Base-by-base conservation (phyloP, 2,113 vertebrate genomes). In the Nothobranchius kuhntae region DNA sequence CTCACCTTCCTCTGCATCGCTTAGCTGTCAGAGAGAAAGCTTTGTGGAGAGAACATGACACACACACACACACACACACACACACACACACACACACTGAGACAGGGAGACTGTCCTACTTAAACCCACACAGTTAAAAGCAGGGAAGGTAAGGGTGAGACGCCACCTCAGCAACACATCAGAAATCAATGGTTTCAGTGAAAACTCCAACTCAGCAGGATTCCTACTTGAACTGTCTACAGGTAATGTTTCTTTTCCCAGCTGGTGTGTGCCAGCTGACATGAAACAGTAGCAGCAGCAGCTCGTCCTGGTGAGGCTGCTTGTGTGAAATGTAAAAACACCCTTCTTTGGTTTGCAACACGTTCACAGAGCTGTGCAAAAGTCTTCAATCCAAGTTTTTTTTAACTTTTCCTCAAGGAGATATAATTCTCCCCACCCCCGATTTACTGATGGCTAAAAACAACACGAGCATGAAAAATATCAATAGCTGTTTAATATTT, bases 241-340 rank as follows among this genome's bases (percentile, higher is more conserved):
- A n/a, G 52, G 51, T 65, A 62, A 75, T 14, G 79, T 62, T 74
- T 68, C 11, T 64, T 75, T 36, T 48, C 30, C 21, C 9, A 53
- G 44, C 10, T 13, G 44, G 26, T 47, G 8, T 6, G 2, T 53
- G 30, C 68, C 68, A 21, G 12, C 38, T 45, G 44, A 54, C 58
- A 65, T 61, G n/a, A 65, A 71, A 48, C 40, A 4, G 30, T 30
- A 59, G 9, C 44, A 60, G 26, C 50, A 50, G 8, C 46, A 57
- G 50, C n/a, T n/a, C n/a, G 44, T 55, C 47, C 17, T 13, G 17
- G 9, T 56, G 6, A 50, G 42, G 61, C 48, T n/a, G 56, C 17
- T 9, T 75, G 50, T 2, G 42, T 61, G 35, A 47, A 74, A 55
- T 15, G 13, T 9, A 38, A 36, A 11, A 17, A 38, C 17, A 51